phyloP scores from a whole-genome alignment of 2,888 invertebrate genomes.

The Apodemia mormo region DNA sequence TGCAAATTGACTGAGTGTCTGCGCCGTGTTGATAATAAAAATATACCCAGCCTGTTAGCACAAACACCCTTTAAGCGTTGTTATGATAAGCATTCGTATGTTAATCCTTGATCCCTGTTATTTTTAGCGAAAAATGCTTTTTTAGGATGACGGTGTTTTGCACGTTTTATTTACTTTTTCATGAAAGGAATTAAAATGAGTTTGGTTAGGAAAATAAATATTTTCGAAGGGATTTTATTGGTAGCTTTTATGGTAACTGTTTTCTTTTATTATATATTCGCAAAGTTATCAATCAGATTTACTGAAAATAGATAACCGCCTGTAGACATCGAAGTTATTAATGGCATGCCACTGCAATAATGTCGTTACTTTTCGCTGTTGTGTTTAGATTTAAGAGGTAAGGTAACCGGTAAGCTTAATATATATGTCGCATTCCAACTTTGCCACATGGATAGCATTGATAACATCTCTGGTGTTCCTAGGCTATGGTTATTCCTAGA shows the following conservation, averaged over 20 bases:
- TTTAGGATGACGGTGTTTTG: slow-evolving; percentile 12
- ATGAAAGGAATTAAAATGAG: background rate
- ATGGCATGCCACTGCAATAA: too few species aligned
- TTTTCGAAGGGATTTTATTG: background rate
- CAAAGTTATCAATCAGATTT: too few species aligned
- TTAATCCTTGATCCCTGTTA: slow-evolving; percentile 10
- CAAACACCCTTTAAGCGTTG: background rate
- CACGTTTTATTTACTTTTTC: slow-evolving; percentile 5
- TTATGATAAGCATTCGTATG: slow-evolving; percentile 10
- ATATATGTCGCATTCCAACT: too few species aligned
- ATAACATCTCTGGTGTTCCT: too few species aligned
- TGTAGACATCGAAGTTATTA: too few species aligned
- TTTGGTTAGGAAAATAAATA: slow-evolving; percentile 5
- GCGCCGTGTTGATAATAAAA: slow-evolving; percentile 38
- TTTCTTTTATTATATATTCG: too few species aligned
- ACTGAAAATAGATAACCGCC: too few species aligned
- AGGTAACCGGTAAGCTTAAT: too few species aligned
- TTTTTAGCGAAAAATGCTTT: slow-evolving; percentile 9
- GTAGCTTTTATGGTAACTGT: background rate
- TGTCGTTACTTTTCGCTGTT: too few species aligned
- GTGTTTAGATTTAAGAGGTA: too few species aligned
- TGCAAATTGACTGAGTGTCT: slow-evolving; percentile 39
- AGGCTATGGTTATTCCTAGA: too few species aligned
- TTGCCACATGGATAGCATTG: too few species aligned
- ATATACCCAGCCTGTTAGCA: background rate